These are phyloP conservation scores for Cantharis rufa DNA, from an alignment of 2,888 invertebrate species.

Conservation along the genomic window DNA sequence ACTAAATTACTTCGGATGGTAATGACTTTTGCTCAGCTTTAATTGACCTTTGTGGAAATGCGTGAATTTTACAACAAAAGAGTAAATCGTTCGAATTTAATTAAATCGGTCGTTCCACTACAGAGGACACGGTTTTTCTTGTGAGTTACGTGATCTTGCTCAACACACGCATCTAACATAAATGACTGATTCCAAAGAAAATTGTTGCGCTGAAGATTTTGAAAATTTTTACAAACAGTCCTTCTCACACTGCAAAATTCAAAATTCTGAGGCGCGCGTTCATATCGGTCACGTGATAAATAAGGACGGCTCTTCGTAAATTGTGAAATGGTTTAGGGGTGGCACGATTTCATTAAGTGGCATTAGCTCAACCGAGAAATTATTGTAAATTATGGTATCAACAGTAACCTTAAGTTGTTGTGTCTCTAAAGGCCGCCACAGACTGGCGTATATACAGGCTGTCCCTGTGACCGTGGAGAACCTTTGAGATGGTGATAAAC, in stretches of 20 bases:
- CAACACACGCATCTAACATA: neutral
- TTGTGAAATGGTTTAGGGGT: neutral
- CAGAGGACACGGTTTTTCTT: neutral
- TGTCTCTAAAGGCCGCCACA: no score
- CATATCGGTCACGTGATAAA: no score
- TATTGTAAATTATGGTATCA: no score
- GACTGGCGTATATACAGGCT: no score
- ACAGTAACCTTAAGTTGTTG: no score
- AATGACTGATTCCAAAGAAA: neutral
- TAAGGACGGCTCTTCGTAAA: neutral
- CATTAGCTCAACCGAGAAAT: no score
- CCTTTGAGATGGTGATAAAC: no score
- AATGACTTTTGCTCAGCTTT: neutral
- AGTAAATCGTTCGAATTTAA: neutral
- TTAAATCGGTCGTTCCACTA: neutral
- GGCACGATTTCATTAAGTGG: no score
- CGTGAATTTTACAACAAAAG: neutral
- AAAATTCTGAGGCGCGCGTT: no score
- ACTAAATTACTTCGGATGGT: neutral
- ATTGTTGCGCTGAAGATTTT: neutral
- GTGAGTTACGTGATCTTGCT: neutral
- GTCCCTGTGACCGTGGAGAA: no score
- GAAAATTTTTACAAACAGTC: no score
- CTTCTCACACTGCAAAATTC: no score
- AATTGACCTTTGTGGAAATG: neutral